phyloP scores from a whole-genome alignment of 2,888 invertebrate genomes.

The Tipula unca region DNA sequence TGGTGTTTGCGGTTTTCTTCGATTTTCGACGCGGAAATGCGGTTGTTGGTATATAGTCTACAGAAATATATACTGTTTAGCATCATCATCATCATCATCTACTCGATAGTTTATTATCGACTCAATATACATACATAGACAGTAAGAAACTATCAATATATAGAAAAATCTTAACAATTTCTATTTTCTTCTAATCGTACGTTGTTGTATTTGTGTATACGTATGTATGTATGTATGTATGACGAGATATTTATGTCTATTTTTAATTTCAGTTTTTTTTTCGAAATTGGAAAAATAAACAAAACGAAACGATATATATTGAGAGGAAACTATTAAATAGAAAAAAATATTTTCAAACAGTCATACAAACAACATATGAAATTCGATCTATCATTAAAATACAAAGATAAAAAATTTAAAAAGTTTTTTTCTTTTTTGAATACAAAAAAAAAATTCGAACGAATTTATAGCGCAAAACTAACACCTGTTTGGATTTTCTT shows the following conservation, averaged over 20 bases:
- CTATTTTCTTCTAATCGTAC: neutral
- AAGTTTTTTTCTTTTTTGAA: neutral
- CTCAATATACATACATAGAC: neutral
- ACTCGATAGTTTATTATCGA: neutral
- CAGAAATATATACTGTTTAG: neutral
- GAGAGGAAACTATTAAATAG: conserved; percentile 14
- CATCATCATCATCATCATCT: neutral
- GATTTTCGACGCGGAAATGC: neutral
- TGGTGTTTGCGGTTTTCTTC: neutral
- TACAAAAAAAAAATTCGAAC: neutral
- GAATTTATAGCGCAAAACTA: conserved; percentile 14
- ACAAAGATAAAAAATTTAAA: neutral
- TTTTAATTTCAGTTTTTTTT: neutral
- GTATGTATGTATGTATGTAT: neutral
- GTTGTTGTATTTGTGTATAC: neutral
- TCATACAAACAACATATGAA: conserved; percentile 1
- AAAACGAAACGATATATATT: neutral
- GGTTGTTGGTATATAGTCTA: neutral
- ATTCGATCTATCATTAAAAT: neutral
- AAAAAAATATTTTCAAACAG: neutral
- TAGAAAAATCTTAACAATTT: neutral
- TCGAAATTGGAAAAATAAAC: conserved; percentile 1
- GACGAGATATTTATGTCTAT: neutral
- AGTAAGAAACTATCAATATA: neutral
- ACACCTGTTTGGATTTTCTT: conserved; percentile 9